A percentile compares a stretch with the other conserved stretches of the same genome.
phyloP scores from a whole-genome alignment of 2,797 vertebrate genomes.

The Muraenolepis orangiensis region DNA sequence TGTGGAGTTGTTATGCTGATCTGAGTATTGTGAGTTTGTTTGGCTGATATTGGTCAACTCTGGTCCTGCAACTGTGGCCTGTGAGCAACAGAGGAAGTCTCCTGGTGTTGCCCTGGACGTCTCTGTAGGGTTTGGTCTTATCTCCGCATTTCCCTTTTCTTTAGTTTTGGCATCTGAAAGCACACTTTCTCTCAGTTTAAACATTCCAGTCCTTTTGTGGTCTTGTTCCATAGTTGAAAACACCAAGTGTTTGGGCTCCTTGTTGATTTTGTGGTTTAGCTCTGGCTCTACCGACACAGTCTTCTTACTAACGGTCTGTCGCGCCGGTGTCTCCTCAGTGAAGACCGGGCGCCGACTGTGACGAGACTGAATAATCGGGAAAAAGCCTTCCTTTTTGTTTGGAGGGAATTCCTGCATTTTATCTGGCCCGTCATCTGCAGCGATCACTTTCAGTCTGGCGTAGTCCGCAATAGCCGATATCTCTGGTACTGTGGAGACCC shows the following conservation, averaged over 20 bases:
- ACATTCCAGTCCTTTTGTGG: conserved; percentile 69
- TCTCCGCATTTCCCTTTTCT: conserved; percentile 10
- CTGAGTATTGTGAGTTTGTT: conserved; percentile 25
- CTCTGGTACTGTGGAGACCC: conserved; percentile 60
- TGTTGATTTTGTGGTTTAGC: conserved; percentile 44
- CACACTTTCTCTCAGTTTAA: conserved; percentile 61
- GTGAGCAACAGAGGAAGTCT: conserved; percentile 19
- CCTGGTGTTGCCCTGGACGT: conserved; percentile 20
- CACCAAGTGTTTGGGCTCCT: conserved; percentile 55
- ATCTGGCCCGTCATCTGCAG: conserved; percentile 58
- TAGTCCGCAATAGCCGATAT: conserved; percentile 78
- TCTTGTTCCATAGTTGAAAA: conserved; percentile 67
- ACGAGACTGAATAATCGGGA: conserved; percentile 65
- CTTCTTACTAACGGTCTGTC: conserved; percentile 43
- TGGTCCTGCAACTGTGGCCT: conserved; percentile 19
- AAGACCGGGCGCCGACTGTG: conserved; percentile 66
- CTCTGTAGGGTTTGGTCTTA: conserved; percentile 23
- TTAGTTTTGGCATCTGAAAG: conserved; percentile 32
- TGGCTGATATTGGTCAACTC: conserved; percentile 12
- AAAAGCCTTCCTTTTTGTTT: conserved; percentile 69
- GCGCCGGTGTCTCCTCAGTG: conserved; percentile 42
- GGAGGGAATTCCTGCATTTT: conserved; percentile 58
- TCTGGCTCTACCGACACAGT: conserved; percentile 50
- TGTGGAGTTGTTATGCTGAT: conserved; percentile 1
- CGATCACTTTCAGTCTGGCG: conserved; percentile 76